phyloP scores from a whole-genome alignment of 2,888 invertebrate species.

The Dasysyrphus tricinctus region DNA sequence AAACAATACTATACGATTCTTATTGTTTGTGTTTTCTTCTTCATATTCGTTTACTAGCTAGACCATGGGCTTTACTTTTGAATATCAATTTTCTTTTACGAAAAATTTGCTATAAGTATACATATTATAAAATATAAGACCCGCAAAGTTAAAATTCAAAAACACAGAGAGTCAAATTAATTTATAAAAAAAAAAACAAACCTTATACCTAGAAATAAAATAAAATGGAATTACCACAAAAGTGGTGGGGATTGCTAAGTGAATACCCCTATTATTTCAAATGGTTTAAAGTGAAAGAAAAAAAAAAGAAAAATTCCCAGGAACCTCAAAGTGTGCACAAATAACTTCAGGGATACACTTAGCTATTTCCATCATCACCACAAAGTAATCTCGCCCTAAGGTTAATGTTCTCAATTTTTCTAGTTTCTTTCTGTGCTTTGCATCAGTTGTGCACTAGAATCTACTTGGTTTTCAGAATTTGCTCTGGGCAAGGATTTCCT shows the following conservation, averaged over 20 bases:
- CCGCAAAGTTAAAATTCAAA: too few relatives aligned
- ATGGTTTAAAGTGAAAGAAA: background rate
- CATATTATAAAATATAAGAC: too few relatives aligned
- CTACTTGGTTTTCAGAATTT: background rate
- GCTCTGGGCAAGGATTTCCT: slow-evolving; percentile 9
- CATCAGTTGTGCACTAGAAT: slow-evolving; percentile 22
- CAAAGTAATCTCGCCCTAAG: slow-evolving; percentile 32
- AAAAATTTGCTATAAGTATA: too few relatives aligned
- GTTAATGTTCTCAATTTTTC: slow-evolving; percentile 48
- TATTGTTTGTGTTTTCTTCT: too few relatives aligned
- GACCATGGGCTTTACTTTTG: too few relatives aligned
- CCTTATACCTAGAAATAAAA: background rate
- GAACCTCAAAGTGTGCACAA: slow-evolving; percentile 1
- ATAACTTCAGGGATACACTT: slow-evolving; percentile 25
- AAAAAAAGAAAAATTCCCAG: background rate
- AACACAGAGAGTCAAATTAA: background rate
- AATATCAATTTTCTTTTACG: too few relatives aligned
- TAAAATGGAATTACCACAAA: slow-evolving; percentile 1
- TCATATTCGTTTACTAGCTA: too few relatives aligned
- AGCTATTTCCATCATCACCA: slow-evolving; percentile 18
- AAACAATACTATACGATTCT: too few relatives aligned
- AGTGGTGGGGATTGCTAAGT: background rate
- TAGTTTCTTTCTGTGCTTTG: slow-evolving; percentile 1
- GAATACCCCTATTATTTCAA: background rate
- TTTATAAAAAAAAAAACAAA: background rate